Percentiles rank a stretch among this genome's conserved stretches.
These are phyloP conservation scores for Quadroppia sp. DNA, from an alignment of 2,888 invertebrate genomes.

Conservation along the genomic window DNA sequence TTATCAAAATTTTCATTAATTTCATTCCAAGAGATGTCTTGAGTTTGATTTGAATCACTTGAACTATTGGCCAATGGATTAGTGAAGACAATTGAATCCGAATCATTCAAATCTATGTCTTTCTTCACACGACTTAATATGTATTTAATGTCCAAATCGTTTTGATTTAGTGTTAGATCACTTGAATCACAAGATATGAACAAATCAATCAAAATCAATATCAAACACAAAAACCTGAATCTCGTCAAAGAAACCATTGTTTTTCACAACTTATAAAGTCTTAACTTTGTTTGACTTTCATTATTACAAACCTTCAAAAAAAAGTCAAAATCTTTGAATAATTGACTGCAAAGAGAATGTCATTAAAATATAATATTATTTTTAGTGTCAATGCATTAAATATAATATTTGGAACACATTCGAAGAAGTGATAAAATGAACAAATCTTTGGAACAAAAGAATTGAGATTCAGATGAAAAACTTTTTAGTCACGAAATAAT, in stretches of 20 bases:
- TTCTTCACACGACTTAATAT: not conserved
- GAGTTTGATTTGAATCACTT: conserved; percentile 16
- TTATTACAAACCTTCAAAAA: too few relatives aligned
- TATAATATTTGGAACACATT: not conserved
- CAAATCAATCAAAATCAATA: not conserved
- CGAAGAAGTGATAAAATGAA: not conserved
- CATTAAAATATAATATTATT: not conserved
- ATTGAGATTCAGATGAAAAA: too few relatives aligned
- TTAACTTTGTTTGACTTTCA: too few relatives aligned
- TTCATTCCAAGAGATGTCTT: conserved; percentile 42
- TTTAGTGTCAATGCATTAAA: conserved; percentile 16
- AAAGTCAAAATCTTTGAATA: not conserved
- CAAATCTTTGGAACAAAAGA: too few relatives aligned
- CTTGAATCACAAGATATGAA: not conserved
- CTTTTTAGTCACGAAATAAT: too few relatives aligned
- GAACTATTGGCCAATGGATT: not conserved
- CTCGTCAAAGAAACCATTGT: too few relatives aligned
- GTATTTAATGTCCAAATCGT: not conserved
- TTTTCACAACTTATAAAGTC: too few relatives aligned
- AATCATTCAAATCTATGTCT: not conserved
- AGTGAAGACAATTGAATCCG: not conserved
- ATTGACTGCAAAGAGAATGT: not conserved
- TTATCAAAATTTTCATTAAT: conserved; percentile 40
- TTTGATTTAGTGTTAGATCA: not conserved
- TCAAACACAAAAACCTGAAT: too few relatives aligned